These are phyloP conservation scores for Drosophila mercatorum DNA, from an alignment of 2,888 invertebrate genomes.

Conservation along the genomic window DNA sequence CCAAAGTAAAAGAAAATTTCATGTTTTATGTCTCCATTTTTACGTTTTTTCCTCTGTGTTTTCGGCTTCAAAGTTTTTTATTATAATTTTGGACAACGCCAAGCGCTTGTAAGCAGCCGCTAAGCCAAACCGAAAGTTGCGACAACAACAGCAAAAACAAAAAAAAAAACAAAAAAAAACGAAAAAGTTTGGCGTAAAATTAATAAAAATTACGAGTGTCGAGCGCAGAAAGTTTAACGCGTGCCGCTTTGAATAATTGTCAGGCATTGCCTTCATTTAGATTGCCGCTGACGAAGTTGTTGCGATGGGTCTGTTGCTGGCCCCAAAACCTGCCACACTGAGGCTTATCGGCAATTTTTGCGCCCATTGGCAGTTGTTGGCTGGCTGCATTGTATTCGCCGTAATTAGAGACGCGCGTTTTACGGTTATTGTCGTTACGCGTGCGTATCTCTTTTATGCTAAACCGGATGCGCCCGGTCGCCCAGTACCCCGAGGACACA, in stretches of 20 bases:
- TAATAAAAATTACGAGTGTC: conserved; percentile 75
- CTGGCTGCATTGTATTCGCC: conserved; percentile 50
- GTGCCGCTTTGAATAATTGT: conserved; percentile 66
- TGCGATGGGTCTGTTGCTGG: not conserved
- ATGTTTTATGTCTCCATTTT: conserved; percentile 62
- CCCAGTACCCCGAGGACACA: conserved; percentile 52
- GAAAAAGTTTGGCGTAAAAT: conserved; percentile 64
- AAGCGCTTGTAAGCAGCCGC: conserved; percentile 73
- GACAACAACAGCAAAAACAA: conserved; percentile 1
- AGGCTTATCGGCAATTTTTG: conserved; percentile 49
- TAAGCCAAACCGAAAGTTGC: conserved; percentile 48
- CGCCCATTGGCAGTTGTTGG: conserved; percentile 30
- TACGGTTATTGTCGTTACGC: conserved; percentile 66
- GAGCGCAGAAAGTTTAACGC: conserved; percentile 60
- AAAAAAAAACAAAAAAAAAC: too few species aligned
- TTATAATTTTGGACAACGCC: conserved; percentile 62
- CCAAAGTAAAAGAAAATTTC: conserved; percentile 75
- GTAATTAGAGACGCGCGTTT: conserved; percentile 68
- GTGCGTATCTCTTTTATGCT: conserved; percentile 65
- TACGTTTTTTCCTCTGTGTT: conserved; percentile 24
- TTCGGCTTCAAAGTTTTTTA: conserved; percentile 50
- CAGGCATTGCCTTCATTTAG: conserved; percentile 26
- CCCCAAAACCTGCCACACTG: conserved; percentile 29
- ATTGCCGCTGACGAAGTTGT: conserved; percentile 1
- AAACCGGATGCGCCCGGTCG: conserved; percentile 46